Base-by-base conservation (phyloP, 2,113 vertebrate species). In the Tringa solitaria region DNA sequence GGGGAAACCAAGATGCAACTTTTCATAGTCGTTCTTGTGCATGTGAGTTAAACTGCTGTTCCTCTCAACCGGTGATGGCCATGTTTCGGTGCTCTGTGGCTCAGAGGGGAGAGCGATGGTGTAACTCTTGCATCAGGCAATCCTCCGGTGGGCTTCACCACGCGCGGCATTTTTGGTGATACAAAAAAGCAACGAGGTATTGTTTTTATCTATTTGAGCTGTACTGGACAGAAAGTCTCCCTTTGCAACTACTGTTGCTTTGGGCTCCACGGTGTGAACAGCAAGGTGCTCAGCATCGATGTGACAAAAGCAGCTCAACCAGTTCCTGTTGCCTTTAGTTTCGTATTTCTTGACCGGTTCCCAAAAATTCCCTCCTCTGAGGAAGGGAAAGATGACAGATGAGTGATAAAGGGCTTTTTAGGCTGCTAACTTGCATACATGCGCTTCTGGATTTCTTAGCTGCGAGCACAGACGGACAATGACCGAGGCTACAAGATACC, bases 331-430 rank as follows among this genome's bases (percentile, higher is more conserved):
- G 75, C 79, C 61, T 86, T 87, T n/a, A 87, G 53, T 63, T 65
- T 87, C 84, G 2, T 79, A 90, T 41, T 84, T 87, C 87, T 65
- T 85, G 69, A 88, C 72, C 77, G 81, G 41, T 65, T 90, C 65
- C 75, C 80, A 93, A 64, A 93, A 93, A 23, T 75, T 67, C 72
- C 87, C 60, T 84, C 70, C 90, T 93, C 83, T 72, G 46, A 94
- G 41, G 87, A 93, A 91, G 69, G 48, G 67, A 35, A 73, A 46
- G 53, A 81, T 21, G 63, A 93, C 27, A 90, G 83, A 70, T 16
- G 35, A 85, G 37, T 28, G 53, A 26, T 32, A 32, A 81, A 65
- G 93, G 74, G 74, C 45, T 94, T 90, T 77, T 84, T 56, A 94
- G 75, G 91, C 75, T 90, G 89, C 80, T 84, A 68, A 63, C 65